Evolutionary conservation across 2,888 invertebrate species (phyloP).

Genomic region (Microdon myrmicae): DNA sequence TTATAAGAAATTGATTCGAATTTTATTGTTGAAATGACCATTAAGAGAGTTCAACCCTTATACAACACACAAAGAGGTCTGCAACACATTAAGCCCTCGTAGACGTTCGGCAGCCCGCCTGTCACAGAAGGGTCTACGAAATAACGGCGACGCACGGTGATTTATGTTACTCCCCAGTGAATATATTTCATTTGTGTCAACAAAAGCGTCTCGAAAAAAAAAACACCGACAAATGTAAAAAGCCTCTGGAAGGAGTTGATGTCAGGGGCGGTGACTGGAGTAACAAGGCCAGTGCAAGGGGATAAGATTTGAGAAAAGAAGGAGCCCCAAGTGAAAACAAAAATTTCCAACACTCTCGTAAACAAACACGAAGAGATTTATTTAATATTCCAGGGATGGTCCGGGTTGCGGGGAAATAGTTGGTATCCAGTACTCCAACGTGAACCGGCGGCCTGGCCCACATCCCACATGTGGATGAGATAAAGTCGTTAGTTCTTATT

Average conservation of each 20-base stretch:
- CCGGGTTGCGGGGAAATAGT: not conserved
- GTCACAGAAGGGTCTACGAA: slow-evolving; percentile 7
- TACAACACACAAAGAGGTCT: slow-evolving; percentile 16
- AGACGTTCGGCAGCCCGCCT: not conserved
- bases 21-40: slow-evolving; percentile 37
- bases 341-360: too few species aligned
- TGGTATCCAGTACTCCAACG: slow-evolving; percentile 14
- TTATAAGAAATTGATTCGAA: slow-evolving; percentile 48
- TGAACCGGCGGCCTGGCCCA: not conserved
- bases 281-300: not conserved
- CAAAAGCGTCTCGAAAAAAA: slow-evolving; percentile 11
- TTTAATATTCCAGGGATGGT: slow-evolving; percentile 32
- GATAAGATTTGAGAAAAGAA: slow-evolving; percentile 22
- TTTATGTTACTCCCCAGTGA: slow-evolving; percentile 47
- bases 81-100: slow-evolving; percentile 29
- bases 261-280: not conserved
- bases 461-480: too few species aligned
- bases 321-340: too few species aligned
- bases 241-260: slow-evolving; percentile 5
- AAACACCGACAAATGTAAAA: slow-evolving; percentile 16
- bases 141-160: slow-evolving; percentile 39
- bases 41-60: slow-evolving; percentile 35
- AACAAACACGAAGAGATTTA: slow-evolving; percentile 48
- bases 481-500: slow-evolving; percentile 41
- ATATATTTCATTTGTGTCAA: slow-evolving; percentile 49